Evolutionary conservation across 2,888 invertebrate genomes (phyloP), one percentile per base, ranked within the genome.

Genomic region (Belgica antarctica): DNA sequence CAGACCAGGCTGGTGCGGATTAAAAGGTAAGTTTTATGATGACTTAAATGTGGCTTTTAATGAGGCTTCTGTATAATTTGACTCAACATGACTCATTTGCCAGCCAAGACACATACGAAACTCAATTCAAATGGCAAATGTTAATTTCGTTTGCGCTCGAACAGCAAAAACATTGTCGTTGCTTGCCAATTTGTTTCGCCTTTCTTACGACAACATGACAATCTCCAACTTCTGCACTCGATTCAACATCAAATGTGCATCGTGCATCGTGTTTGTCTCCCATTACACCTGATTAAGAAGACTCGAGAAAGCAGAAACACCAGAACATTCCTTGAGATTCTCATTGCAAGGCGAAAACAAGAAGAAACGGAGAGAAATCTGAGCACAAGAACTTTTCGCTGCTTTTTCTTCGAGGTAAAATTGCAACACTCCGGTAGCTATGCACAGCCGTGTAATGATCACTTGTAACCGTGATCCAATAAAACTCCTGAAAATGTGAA

Each of bases 251-350:
- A 4, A 59, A 27, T 59, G n/a, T n/a, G 59, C 27, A 59, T 52
- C 59, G 25, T 59, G 24, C 27, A 27, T 25, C 36, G 10, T 65
- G 34, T 62, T 62, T 41, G 25, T 65, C 47, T 65, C 47, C 47
- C 65, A 47, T 65, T 65, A 47, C 65, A 65, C 65, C 65, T 65
- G 65, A 65, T 65, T 65, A 65, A 65, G 47, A 63, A 41, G 22
- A 36, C 24, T n/a, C n/a, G 47, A 7, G 17, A 15, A 24, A 24
- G n/a, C 19, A 19, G 36, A 34, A 22, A 62, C 22, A 28, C 17
- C 31, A 22, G 12, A 24, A 63, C 36, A 65, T 65, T 65, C 65
- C 47, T 41, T 47, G 17, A 24, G 47, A 65, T 47, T 65, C 65
- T 62, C 41, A n/a, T 59, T 59, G 25, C 1, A 8, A 8, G n/a